phyloP scores from a whole-genome alignment of 2,113 vertebrate genomes.

The Meleagris gallopavo region DNA sequence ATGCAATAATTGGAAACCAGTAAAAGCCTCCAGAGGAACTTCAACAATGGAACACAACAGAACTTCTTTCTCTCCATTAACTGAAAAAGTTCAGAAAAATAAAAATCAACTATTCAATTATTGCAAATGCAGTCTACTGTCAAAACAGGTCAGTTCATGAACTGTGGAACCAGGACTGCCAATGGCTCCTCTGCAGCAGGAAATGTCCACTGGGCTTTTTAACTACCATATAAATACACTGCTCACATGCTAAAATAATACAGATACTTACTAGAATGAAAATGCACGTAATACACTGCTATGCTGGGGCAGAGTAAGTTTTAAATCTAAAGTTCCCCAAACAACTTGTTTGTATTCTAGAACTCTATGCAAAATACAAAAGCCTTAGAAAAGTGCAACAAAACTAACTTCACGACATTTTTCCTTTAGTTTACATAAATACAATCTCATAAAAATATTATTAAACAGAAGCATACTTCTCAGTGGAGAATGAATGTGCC shows the following conservation, averaged over 20 bases:
- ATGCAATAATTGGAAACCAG: background rate
- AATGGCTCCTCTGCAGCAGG: constrained; percentile 53
- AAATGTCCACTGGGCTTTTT: constrained; percentile 36
- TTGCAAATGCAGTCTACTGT: constrained; percentile 19
- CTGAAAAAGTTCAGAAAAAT: background rate
- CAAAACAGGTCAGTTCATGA: background rate
- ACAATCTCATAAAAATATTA: constrained; percentile 65
- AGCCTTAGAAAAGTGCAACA: constrained; percentile 67
- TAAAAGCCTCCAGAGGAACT: constrained; percentile 1
- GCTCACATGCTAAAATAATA: background rate
- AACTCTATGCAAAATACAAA: constrained; percentile 56
- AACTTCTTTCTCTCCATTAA: background rate
- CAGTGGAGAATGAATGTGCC: constrained; percentile 12
- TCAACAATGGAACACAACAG: background rate
- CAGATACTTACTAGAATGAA: background rate
- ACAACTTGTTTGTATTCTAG: constrained; percentile 19
- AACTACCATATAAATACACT: constrained; percentile 10
- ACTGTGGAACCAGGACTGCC: constrained; percentile 16
- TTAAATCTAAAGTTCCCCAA: constrained; percentile 15
- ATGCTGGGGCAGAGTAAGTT: background rate
- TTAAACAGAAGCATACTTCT: constrained; percentile 59
- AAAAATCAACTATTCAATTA: background rate
- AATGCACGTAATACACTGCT: background rate
- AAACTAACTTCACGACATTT: constrained; percentile 59
- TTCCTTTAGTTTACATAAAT: constrained; percentile 57